These are phyloP conservation scores for Oceanites oceanicus DNA, from an alignment of 2,113 vertebrate genomes.

Conservation along the genomic window DNA sequence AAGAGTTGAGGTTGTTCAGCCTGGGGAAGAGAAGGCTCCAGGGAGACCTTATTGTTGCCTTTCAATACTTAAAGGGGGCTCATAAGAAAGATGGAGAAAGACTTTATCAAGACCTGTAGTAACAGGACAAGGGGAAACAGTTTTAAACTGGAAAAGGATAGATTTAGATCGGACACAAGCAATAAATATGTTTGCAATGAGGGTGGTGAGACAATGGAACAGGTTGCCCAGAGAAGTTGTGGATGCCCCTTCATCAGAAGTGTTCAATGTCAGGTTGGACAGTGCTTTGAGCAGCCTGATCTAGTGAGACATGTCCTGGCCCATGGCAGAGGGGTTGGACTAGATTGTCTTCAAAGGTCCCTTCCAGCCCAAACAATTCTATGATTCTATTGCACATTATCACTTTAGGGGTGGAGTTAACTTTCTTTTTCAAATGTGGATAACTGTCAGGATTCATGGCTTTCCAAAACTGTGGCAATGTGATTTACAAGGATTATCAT, in stretches of 20 bases:
- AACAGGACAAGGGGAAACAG: neutral
- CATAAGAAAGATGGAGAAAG: neutral
- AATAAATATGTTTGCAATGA: neutral
- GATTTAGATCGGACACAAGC: neutral
- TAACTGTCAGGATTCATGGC: neutral
- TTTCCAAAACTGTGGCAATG: neutral
- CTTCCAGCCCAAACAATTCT: neutral
- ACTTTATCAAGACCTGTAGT: neutral
- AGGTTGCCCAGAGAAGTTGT: neutral
- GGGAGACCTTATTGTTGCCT: neutral
- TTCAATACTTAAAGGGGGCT: neutral
- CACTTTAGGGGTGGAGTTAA: neutral
- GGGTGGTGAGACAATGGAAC: too few species aligned
- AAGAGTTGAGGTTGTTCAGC: neutral
- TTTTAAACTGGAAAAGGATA: neutral
- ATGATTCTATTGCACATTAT: neutral
- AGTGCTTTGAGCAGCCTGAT: neutral
- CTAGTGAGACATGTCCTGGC: neutral
- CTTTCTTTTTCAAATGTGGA: neutral
- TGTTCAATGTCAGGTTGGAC: neutral
- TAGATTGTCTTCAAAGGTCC: neutral
- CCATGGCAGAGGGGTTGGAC: neutral
- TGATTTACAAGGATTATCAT: neutral
- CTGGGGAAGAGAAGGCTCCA: neutral
- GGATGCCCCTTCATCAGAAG: fast-evolving